A percentile compares a stretch with the other conserved stretches of the same genome.
Evolutionary conservation across 2,113 vertebrate genomes (phyloP).

Genomic region (Australoheros scitulus): DNA sequence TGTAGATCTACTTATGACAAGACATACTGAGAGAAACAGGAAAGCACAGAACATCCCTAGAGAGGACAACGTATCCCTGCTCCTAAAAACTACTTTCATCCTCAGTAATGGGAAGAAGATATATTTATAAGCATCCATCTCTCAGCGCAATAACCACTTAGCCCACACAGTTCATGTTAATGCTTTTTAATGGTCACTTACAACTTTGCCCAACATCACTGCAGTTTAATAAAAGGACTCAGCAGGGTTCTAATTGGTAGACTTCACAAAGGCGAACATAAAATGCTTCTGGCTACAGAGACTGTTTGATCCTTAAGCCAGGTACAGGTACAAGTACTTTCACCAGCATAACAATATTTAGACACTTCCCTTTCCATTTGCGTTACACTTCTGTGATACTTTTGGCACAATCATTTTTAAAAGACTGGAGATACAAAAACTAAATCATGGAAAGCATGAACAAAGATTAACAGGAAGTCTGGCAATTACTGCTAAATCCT

Average conservation of each 20-base stretch:
- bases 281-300: slow-evolving; percentile 31
- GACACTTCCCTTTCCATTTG: slow-evolving; percentile 26
- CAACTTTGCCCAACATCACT: slow-evolving; percentile 32
- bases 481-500: neutral
- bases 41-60: slow-evolving; percentile 13
- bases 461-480: neutral
- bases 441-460: neutral
- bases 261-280: slow-evolving; percentile 40
- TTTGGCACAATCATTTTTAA: neutral
- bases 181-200: slow-evolving; percentile 30
- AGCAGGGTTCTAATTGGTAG: slow-evolving; percentile 38
- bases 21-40: slow-evolving; percentile 12
- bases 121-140: slow-evolving; percentile 4
- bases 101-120: neutral
- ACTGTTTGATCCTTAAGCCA: slow-evolving; percentile 23
- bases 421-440: neutral
- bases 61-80: slow-evolving; percentile 19
- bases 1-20: slow-evolving; percentile 3
- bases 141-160: neutral
- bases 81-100: slow-evolving; percentile 13
- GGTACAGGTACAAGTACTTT: slow-evolving; percentile 12
- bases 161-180: neutral
- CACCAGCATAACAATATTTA: slow-evolving; percentile 3
- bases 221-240: slow-evolving; percentile 34
- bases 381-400: neutral